Conservation (phyloP, 1,140 invertebrate genomes). For the Neomicropteryx cornuta region DNA sequence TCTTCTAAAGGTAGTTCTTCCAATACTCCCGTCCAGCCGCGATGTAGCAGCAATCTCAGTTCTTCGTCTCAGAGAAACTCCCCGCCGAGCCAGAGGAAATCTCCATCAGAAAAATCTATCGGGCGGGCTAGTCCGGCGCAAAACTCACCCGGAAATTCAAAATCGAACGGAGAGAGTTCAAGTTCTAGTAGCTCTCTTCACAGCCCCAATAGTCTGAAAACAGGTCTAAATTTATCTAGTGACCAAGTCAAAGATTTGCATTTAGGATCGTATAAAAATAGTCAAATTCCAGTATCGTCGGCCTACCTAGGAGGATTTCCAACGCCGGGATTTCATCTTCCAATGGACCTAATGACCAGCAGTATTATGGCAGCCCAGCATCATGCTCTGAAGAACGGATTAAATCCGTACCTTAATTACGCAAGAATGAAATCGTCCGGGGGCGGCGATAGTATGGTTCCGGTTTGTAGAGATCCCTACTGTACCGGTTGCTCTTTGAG, state of each 20-base stretch:
- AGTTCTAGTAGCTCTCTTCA: slow-evolving; percentile 24
- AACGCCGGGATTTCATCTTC: slow-evolving; percentile 44
- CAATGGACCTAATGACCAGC: slow-evolving; percentile 61
- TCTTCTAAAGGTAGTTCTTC: slow-evolving; percentile 36
- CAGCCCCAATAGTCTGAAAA: slow-evolving; percentile 18
- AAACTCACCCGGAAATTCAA: slow-evolving; percentile 25
- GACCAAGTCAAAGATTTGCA: slow-evolving; percentile 51
- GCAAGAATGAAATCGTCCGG: slow-evolving; percentile 54
- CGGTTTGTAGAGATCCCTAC: slow-evolving; percentile 81
- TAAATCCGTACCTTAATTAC: slow-evolving; percentile 62
- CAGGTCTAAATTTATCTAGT: slow-evolving; percentile 41
- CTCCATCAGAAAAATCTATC: slow-evolving; percentile 36
- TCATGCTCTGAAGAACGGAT: slow-evolving; percentile 51
- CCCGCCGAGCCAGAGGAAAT: slow-evolving; percentile 37
- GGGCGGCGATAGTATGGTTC: slow-evolving; percentile 43
- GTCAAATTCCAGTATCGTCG: slow-evolving; percentile 40
- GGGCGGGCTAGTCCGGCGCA: slow-evolving; percentile 36
- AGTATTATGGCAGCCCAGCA: slow-evolving; percentile 61
- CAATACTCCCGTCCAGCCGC: slow-evolving; percentile 32
- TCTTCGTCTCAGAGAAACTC: slow-evolving; percentile 46
- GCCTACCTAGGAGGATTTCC: slow-evolving; percentile 41
- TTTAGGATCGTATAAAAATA: slow-evolving; percentile 52
- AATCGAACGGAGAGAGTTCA: slow-evolving; percentile 31
- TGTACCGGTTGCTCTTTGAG: slow-evolving; percentile 83
- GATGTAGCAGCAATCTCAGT: slow-evolving; percentile 52